Percentiles rank a stretch among this genome's conserved stretches.
Evolutionary conservation across 2,888 invertebrate species (phyloP).

Genomic region (Scaptodrosophila latifasciaeformis): DNA sequence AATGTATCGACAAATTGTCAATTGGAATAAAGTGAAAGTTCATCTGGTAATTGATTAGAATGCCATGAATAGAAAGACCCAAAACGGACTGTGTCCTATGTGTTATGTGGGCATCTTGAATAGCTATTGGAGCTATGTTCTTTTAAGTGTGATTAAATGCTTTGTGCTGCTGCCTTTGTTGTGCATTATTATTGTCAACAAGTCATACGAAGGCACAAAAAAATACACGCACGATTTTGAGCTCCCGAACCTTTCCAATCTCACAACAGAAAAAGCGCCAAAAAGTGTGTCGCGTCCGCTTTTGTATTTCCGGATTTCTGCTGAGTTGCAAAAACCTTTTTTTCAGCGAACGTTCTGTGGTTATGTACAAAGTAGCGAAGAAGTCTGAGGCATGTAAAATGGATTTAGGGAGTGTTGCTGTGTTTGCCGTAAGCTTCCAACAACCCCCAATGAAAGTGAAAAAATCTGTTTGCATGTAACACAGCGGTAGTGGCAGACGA

Average conservation of each 20-base stretch:
- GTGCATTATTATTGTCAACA: slow-evolving; percentile 51
- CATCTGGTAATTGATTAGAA: slow-evolving; percentile 57
- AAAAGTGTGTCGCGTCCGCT: slow-evolving; percentile 5
- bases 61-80: too few relatives aligned
- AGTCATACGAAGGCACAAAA: slow-evolving; percentile 35
- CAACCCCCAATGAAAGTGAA: slow-evolving; percentile 56
- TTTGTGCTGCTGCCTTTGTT: slow-evolving; percentile 57
- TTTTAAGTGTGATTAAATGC: slow-evolving; percentile 60
- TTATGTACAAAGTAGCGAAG: not conserved
- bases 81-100: too few relatives aligned
- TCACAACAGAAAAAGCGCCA: not conserved
- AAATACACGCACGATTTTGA: slow-evolving; percentile 16
- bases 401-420: slow-evolving; percentile 31
- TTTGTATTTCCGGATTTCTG: slow-evolving; percentile 54
- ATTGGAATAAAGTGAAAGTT: slow-evolving; percentile 63
- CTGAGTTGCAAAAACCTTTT: slow-evolving; percentile 68
- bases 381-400: slow-evolving; percentile 10
- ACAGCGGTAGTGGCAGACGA: slow-evolving; percentile 17
- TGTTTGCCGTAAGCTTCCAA: slow-evolving; percentile 58
- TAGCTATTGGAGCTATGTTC: too few relatives aligned
- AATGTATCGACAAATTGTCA: slow-evolving; percentile 58
- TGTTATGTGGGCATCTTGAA: too few relatives aligned
- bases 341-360: slow-evolving; percentile 60
- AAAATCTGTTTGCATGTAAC: slow-evolving; percentile 62
- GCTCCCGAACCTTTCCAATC: not conserved